Evolutionary conservation across 1,140 invertebrate species (phyloP), one percentile per base, ranked within the genome.

Genomic region (Listronotus oregonensis): DNA sequence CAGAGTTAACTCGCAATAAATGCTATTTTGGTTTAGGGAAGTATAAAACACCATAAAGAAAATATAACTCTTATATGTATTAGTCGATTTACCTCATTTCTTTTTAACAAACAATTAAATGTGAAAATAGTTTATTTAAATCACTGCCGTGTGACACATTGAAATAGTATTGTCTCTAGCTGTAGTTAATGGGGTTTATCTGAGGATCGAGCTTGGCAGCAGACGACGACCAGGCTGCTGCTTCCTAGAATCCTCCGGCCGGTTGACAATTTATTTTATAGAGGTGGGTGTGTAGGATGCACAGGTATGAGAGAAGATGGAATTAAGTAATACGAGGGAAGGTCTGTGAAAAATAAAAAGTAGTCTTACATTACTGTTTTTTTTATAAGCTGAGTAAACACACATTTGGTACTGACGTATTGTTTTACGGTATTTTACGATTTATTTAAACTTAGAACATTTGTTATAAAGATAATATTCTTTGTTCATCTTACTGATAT

Each of bases 191-290:
- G 77, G 74, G 73, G 75, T 75, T 78, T 78, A 78, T 78, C 77
- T 76, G 65, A 65, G 67, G 63, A 78, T 77, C 77, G 67, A 75
- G 55, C 57, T 8, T 61, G 58, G 60, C 60, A 63, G 60, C 60
- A 63, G 60, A 63, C 60, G 60, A 63, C 51, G 64, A 69, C 67
- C 65, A 71, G 71, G 72, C 71, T 70, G 72, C 66, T 70, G 62
- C 72, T 78, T 78, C 76, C 77, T 77, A 77, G 77, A 77, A 72
- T 75, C 71, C 12, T 54, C 60, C 67, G 70, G 68, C 66, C 69
- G 71, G 77, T 79, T 79, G 77, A 79, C 76, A 79, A 79, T 79
- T 79, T 79, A 79, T 79, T 79, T 79, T 79, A 79, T 79, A 79
- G 75, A 75, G 73, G 77, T 78, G 76, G 77, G 76, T 79, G 77